A percentile compares a stretch with the other conserved stretches of the same genome.
Conservation (phyloP, 2,888 invertebrate species). For the Ferrisia virgata region DNA sequence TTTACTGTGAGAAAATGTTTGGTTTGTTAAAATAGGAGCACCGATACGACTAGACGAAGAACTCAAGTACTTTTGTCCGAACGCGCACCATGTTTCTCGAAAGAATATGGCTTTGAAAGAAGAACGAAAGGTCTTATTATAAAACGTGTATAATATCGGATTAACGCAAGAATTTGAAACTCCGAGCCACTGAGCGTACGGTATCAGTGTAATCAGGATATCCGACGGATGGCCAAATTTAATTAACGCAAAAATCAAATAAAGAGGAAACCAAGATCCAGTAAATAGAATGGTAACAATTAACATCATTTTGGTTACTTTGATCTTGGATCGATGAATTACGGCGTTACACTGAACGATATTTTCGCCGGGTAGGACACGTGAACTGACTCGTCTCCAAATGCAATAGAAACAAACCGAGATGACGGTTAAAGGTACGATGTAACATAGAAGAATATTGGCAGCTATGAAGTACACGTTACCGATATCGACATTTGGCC, state of each 20-base stretch:
- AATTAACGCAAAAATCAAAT: slow-evolving; percentile 55
- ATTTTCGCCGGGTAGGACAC: slow-evolving; percentile 56
- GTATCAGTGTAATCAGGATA: slow-evolving; percentile 52
- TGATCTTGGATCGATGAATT: slow-evolving; percentile 52
- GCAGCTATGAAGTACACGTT: slow-evolving; percentile 58
- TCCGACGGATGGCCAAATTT: slow-evolving; percentile 52
- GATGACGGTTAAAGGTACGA: slow-evolving; percentile 57
- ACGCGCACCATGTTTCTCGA: background rate
- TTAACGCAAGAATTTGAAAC: slow-evolving; percentile 60
- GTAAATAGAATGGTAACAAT: slow-evolving; percentile 59
- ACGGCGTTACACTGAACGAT: slow-evolving; percentile 51
- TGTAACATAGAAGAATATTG: slow-evolving; percentile 58
- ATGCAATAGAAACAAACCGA: slow-evolving; percentile 58
- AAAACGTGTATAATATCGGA: slow-evolving; percentile 60
- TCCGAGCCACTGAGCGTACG: slow-evolving; percentile 58
- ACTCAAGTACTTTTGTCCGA: background rate
- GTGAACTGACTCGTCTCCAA: slow-evolving; percentile 55
- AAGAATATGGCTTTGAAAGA: background rate
- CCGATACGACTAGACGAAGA: background rate
- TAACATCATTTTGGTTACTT: slow-evolving; percentile 57
- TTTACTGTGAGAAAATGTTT: background rate
- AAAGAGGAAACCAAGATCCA: slow-evolving; percentile 59
- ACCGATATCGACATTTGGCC: slow-evolving; percentile 55
- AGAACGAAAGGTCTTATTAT: slow-evolving; percentile 57
- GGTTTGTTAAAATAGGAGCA: background rate